Conservation (phyloP, 2,113 vertebrate species). For the Elephantulus edwardii region DNA sequence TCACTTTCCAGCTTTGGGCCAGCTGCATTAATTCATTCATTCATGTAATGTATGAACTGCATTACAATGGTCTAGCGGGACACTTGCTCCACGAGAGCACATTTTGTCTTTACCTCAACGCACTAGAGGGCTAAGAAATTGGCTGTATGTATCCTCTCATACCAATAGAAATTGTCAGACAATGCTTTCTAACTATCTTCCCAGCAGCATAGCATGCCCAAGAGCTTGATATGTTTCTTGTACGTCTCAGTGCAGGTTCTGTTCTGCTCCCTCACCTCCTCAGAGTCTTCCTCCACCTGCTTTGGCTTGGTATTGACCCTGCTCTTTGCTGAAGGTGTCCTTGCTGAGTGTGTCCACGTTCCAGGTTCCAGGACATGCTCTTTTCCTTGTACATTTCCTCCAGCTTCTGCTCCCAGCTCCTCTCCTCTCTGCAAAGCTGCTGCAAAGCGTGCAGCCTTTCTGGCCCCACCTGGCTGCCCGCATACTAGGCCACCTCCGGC, state of each 20-base stretch:
- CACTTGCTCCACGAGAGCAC: conserved; percentile 94
- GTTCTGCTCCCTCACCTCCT: conserved; percentile 92
- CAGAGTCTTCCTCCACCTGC: conserved; percentile 86
- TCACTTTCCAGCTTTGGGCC: conserved; percentile 94
- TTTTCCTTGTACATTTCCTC: conserved; percentile 89
- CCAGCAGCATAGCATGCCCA: conserved; percentile 96
- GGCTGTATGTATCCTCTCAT: conserved; percentile 95
- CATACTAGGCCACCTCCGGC: conserved; percentile 75
- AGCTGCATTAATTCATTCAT: too few species aligned
- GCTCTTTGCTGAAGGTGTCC: conserved; percentile 95
- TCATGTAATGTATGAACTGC: conserved; percentile 97
- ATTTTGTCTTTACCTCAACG: conserved; percentile 96
- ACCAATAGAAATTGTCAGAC: conserved; percentile 92
- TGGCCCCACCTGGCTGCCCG: conserved; percentile 76
- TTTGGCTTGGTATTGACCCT: conserved; percentile 89
- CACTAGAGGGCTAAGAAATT: conserved; percentile 98
- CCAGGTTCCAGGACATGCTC: conserved; percentile 92
- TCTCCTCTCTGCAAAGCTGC: conserved; percentile 88
- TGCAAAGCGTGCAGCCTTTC: conserved; percentile 82
- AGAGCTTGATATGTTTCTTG: conserved; percentile 90
- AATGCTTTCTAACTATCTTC: conserved; percentile 97
- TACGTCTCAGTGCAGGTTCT: conserved; percentile 92
- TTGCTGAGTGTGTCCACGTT: conserved; percentile 94
- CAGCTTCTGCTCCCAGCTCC: conserved; percentile 85
- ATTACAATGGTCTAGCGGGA: conserved; percentile 98